Evolutionary conservation across 2,113 vertebrate genomes (phyloP), one percentile per base, ranked within the genome.

Genomic region (Engraulis encrasicolus): DNA sequence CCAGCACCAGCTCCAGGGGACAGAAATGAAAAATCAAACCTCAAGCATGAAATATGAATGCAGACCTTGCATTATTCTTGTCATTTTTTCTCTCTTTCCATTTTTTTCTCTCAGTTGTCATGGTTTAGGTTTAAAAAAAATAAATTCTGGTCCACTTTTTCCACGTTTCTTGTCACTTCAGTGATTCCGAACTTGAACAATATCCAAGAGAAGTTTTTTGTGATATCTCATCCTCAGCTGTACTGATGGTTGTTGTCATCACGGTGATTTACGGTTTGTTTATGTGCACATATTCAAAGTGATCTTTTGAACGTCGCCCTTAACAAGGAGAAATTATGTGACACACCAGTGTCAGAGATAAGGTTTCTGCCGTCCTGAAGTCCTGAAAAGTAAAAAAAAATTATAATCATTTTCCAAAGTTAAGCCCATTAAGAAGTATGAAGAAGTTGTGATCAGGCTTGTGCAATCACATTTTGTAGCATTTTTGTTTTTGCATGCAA

Each of bases 1-100:
- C 18, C 81, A n/a, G n/a, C n/a, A n/a, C n/a, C n/a, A n/a, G n/a
- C 15, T 61, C 54, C 49, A 58, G 54, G 58, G 71, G 50, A 83
- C 36, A 4, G 38, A n/a, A 66, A 37, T 80, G 50, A 78, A 83
- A 82, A 84, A 78, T 81, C 83, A 84, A 71, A 80, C 61, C 50
- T 37, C 78, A 66, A 79, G 71, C 78, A 88, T 91, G 83, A 92
- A 90, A 91, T 91, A 85, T 88, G 86, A 93, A 91, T 88, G 91
- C 58, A 12, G 58, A 66, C 58, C 58, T 66, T 66, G 23, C n/a
- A 66, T 66, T 66, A 6, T 66, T 87, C 82, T 85, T 78, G 78
- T 91, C 45, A 40, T 88, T 40, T 82, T 78, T 74, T 66, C 1
- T 27, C 15, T 12, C 14, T 66, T 58, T 58, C 19, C 37, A 48